A percentile compares a stretch with the other conserved stretches of the same genome.
Evolutionary conservation across 2,888 invertebrate genomes (phyloP).

Genomic region (Notocelia uddmanniana): DNA sequence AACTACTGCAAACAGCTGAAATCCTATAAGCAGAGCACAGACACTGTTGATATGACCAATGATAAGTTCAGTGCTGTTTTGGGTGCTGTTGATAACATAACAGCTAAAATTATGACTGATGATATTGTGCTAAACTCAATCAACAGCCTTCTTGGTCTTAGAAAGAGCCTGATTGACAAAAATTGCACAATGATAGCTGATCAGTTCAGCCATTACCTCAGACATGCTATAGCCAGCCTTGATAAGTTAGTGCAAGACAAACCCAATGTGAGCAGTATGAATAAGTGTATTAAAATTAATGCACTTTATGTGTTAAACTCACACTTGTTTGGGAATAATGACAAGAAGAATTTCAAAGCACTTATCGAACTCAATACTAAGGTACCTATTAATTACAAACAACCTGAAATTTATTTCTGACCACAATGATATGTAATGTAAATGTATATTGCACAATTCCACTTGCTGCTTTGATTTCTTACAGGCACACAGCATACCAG

Average conservation of each 20-base stretch:
- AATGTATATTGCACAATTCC: not conserved
- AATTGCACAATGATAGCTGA: conserved; percentile 76
- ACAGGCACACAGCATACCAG: conserved; percentile 91
- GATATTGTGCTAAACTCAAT: conserved; percentile 88
- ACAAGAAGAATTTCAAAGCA: conserved; percentile 91
- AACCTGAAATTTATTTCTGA: not conserved
- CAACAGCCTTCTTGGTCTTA: conserved; percentile 73
- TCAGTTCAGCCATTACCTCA: conserved; percentile 89
- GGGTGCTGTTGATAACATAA: conserved; percentile 89
- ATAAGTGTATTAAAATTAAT: conserved; percentile 88
- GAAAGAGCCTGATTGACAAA: conserved; percentile 78
- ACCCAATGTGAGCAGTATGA: conserved; percentile 83
- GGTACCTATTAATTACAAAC: conserved; percentile 68
- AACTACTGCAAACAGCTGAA: conserved; percentile 91
- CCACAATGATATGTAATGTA: not conserved
- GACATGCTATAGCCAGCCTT: conserved; percentile 86
- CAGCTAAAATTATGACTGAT: conserved; percentile 88
- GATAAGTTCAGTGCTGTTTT: conserved; percentile 89
- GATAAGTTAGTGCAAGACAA: conserved; percentile 84
- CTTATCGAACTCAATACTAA: conserved; percentile 92
- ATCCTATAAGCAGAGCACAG: conserved; percentile 87
- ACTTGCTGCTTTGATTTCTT: conserved; percentile 52
- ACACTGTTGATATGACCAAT: conserved; percentile 85
- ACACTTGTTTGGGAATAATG: conserved; percentile 91
- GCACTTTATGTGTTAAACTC: conserved; percentile 88